Conservation (phyloP, 1,140 invertebrate species). For the Drosophila funebris region DNA sequence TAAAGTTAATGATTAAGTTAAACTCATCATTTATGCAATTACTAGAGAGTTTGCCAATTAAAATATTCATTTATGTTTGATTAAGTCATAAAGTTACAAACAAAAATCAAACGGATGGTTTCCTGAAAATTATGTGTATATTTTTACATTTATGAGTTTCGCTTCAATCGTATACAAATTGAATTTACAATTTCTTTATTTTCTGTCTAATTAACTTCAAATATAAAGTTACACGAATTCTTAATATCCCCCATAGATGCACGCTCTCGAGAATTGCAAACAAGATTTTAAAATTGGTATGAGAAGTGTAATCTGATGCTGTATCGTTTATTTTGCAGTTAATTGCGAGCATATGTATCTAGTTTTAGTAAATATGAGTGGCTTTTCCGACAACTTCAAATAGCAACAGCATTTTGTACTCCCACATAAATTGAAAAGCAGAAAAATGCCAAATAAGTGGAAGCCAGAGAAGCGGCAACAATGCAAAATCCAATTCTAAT, state of each 20-base stretch:
- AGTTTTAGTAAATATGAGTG: neutral
- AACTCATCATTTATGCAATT: neutral
- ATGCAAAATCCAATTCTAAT: constrained; percentile 56
- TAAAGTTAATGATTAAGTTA: constrained; percentile 1
- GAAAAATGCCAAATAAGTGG: constrained; percentile 22
- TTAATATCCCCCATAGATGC: too few species aligned
- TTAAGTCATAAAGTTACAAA: neutral
- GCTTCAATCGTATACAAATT: too few species aligned
- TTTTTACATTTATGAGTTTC: neutral
- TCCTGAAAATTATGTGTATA: too few species aligned
- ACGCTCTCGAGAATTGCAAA: too few species aligned
- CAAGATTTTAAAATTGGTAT: too few species aligned
- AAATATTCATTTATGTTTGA: neutral
- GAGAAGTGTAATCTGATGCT: neutral
- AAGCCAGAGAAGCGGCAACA: constrained; percentile 38
- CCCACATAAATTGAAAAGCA: constrained; percentile 52
- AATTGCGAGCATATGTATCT: neutral
- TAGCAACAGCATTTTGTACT: constrained; percentile 20
- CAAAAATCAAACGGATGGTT: neutral
- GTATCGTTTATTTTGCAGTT: constrained; percentile 1
- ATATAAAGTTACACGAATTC: too few species aligned
- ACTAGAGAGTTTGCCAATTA: neutral
- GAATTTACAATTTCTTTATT: too few species aligned
- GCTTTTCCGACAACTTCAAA: neutral
- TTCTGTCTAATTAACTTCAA: too few species aligned